Conservation (phyloP, 2,797 vertebrate species). For the Psittacula echo region DNA sequence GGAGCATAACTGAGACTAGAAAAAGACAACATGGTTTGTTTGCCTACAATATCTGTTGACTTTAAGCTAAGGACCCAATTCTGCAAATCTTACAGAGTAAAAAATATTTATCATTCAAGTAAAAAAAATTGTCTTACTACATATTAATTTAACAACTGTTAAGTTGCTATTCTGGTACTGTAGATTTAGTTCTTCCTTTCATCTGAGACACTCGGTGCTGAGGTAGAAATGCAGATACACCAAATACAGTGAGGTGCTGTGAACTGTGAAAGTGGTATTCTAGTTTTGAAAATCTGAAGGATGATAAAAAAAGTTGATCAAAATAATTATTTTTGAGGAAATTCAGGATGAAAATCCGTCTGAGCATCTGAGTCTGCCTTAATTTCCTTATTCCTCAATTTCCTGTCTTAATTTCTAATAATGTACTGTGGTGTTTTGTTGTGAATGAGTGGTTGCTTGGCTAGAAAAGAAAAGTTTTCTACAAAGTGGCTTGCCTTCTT, state of each 20-base stretch:
- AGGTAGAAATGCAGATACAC: background rate
- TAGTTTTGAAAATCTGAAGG: background rate
- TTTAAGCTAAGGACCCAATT: background rate
- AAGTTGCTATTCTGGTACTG: background rate
- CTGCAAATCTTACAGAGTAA: background rate
- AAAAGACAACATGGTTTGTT: background rate
- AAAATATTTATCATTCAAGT: background rate
- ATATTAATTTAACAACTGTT: background rate
- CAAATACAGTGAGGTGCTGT: background rate
- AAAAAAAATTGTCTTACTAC: background rate
- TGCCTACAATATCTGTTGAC: background rate
- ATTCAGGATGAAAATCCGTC: background rate
- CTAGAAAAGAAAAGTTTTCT: background rate
- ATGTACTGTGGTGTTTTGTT: background rate
- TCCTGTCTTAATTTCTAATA: background rate
- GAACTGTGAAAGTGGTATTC: background rate
- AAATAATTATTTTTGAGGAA: background rate
- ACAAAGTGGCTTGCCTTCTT: background rate
- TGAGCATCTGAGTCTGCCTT: background rate
- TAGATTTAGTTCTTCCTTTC: background rate
- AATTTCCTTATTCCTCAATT: background rate
- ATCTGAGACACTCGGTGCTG: background rate
- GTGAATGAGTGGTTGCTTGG: background rate
- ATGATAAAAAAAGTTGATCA: background rate
- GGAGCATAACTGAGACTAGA: background rate